These are phyloP conservation scores for Pachliopta kotzebuea DNA, from an alignment of 2,888 invertebrate genomes.

Conservation along the genomic window DNA sequence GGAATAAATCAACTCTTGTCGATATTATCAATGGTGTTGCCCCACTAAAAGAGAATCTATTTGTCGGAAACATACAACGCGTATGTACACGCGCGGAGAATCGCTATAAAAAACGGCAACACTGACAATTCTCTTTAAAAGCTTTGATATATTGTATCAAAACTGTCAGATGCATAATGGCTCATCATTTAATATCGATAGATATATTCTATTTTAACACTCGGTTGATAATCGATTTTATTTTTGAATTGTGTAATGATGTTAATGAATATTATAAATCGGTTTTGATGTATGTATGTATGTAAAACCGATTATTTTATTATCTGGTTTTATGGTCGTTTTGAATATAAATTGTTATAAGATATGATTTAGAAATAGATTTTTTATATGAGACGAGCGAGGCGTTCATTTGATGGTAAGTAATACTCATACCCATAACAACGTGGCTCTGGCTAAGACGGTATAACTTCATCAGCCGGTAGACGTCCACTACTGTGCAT, in stretches of 20 bases:
- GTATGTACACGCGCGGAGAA: slow-evolving; percentile 51
- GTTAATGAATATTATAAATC: slow-evolving; percentile 55
- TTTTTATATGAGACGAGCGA: no score
- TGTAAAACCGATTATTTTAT: slow-evolving; percentile 35
- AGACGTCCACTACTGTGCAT: no score
- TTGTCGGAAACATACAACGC: slow-evolving; percentile 65
- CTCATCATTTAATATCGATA: slow-evolving; percentile 35
- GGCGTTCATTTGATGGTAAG: no score
- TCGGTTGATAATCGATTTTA: slow-evolving; percentile 53
- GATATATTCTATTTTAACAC: slow-evolving; percentile 41
- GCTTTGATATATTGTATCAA: slow-evolving; percentile 57
- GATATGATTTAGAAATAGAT: slow-evolving; percentile 4
- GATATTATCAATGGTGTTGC: slow-evolving; percentile 62
- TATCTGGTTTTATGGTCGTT: slow-evolving; percentile 49
- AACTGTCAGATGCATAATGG: slow-evolving; percentile 41
- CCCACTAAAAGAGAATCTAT: slow-evolving; percentile 62
- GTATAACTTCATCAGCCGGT: no score
- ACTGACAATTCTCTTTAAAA: slow-evolving; percentile 64
- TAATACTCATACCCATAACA: no score
- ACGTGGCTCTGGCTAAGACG: no score
- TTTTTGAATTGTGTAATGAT: slow-evolving; percentile 60
- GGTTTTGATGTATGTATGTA: slow-evolving; percentile 60
- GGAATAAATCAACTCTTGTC: slow-evolving; percentile 66
- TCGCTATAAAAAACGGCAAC: slow-evolving; percentile 65
- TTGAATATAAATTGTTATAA: slow-evolving; percentile 38